Evolutionary conservation across 2,888 invertebrate species (phyloP), one percentile per base, ranked within the genome.

Genomic region (Ennomos fuscantarius): DNA sequence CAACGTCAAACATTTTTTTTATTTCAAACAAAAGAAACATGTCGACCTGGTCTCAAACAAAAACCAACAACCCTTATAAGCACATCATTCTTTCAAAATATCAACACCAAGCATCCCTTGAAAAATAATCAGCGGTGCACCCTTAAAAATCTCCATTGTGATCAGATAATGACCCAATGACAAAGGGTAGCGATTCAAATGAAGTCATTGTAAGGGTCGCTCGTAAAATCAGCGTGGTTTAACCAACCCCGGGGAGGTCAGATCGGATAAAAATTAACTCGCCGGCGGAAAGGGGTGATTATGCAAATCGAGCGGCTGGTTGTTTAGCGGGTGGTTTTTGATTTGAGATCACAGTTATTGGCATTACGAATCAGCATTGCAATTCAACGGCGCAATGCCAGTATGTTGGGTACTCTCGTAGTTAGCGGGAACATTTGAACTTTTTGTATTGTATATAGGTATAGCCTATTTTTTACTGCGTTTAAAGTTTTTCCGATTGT

Each of bases 181-280:
- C 62, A 54, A 64, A 62, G 61, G 60, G 57, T 67, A 66, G 66
- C 68, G 70, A 73, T 73, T 65, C 70, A 63, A 75, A 73, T 70
- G 68, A 63, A 69, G 64, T 54, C 68, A 64, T 70, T 59, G 51
- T 59, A 66, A 65, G 67, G 65, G 69, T 66, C 64, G 55, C 55
- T 67, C 62, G 65, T 65, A 57, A 65, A 24, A 55, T 52, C 59
- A 24, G 24, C 24, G 24, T 6, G 24, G 24, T 45, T 41, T 48
- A 48, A 41, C 41, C 46, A 43, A 15, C 48, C 35, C 39, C 39
- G 36, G 44, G 46, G 31, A 33, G 12, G 47, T 32, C 11, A 45
- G 45, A 56, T 62, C 41, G 45, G 56, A 62, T 61, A 50, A 62
- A 65, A 55, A 71, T 65, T 60, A 61, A 66, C 62, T 40, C 39